phyloP scores from a whole-genome alignment of 2,797 vertebrate genomes.

The Premnoplex brunnescens region DNA sequence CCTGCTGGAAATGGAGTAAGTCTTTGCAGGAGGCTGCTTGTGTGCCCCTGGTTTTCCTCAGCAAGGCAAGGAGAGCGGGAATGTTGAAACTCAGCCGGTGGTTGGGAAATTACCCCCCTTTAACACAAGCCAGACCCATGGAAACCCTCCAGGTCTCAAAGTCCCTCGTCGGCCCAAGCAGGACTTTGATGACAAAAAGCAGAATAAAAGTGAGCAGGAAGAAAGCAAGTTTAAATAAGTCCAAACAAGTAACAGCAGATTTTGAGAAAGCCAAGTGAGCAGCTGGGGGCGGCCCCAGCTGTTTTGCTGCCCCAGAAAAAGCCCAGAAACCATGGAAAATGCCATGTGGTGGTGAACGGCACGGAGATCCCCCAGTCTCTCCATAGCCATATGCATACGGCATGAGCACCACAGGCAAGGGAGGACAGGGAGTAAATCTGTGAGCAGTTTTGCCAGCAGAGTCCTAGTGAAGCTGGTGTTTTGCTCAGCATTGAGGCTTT shows the following conservation, averaged over 20 bases:
- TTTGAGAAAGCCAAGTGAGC: not conserved
- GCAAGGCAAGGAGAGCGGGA: slow-evolving; percentile 32
- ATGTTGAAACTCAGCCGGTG: slow-evolving; percentile 20
- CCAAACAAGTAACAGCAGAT: slow-evolving; percentile 32
- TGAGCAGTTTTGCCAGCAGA: not conserved
- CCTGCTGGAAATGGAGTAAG: not conserved
- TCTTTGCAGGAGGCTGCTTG: not conserved
- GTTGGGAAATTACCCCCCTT: slow-evolving; percentile 17
- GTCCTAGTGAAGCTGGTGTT: not conserved
- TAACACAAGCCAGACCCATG: slow-evolving; percentile 31
- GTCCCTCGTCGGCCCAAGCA: not conserved
- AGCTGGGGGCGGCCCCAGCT: not conserved
- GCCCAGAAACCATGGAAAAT: not conserved
- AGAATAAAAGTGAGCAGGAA: slow-evolving; percentile 43
- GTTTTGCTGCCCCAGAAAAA: not conserved
- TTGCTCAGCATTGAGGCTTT: not conserved
- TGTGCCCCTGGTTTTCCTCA: slow-evolving; percentile 44
- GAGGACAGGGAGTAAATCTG: fast-evolving
- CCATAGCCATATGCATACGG: fast-evolving
- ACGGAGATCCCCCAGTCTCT: fast-evolving
- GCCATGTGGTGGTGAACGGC: not conserved
- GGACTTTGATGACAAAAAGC: slow-evolving; percentile 37
- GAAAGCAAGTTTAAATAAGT: slow-evolving; percentile 7
- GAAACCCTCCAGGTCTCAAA: slow-evolving; percentile 37
- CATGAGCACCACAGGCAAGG: not conserved